Evolutionary conservation across 2,113 vertebrate genomes (phyloP).

Genomic region (Plestiodon gilberti): DNA sequence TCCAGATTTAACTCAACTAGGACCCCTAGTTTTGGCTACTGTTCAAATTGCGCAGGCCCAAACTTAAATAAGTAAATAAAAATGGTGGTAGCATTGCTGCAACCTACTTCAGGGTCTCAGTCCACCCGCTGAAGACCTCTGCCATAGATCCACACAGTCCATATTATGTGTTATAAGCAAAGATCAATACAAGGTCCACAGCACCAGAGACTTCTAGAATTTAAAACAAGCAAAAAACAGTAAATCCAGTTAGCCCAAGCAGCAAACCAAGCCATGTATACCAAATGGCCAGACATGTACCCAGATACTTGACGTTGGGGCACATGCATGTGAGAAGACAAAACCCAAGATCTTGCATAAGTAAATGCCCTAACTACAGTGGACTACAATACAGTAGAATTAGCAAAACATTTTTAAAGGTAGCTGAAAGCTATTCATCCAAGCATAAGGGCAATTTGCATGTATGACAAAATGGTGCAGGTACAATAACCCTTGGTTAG

Average conservation of each 20-base stretch:
- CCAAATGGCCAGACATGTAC: neutral
- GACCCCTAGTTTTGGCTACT: too few species aligned
- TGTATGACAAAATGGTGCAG: neutral
- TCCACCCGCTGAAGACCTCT: too few species aligned
- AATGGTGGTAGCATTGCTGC: too few species aligned
- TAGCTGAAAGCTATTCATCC: neutral
- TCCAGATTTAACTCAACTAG: too few species aligned
- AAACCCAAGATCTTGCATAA: neutral
- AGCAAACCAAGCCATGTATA: neutral
- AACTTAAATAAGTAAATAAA: too few species aligned
- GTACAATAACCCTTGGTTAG: neutral
- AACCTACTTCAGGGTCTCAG: too few species aligned
- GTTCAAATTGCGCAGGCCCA: too few species aligned
- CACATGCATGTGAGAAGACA: neutral
- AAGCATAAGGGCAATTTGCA: neutral
- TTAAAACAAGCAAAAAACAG: neutral
- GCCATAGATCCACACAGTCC: neutral
- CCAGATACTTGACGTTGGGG: neutral
- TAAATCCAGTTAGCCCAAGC: neutral
- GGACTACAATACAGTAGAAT: neutral
- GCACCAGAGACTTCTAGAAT: neutral
- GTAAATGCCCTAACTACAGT: neutral
- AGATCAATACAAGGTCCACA: neutral
- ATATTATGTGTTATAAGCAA: neutral
- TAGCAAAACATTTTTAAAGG: neutral